These are phyloP conservation scores for Amphipyra berbera DNA, from an alignment of 2,888 invertebrate genomes.

Conservation along the genomic window DNA sequence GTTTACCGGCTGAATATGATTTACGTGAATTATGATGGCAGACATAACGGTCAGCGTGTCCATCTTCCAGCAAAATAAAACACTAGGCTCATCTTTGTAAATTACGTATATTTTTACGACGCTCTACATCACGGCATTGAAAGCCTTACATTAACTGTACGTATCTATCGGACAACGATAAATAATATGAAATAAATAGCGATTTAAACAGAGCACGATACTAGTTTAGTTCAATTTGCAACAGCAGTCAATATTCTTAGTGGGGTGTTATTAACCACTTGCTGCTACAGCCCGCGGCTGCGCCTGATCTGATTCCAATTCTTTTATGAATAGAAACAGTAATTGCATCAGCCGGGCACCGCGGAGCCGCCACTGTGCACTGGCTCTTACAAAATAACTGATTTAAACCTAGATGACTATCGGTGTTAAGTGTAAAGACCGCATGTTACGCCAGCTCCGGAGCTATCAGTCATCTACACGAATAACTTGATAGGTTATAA, in stretches of 20 bases:
- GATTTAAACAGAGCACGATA: conserved; percentile 80
- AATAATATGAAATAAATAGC: conserved; percentile 76
- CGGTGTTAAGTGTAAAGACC: conserved; percentile 72
- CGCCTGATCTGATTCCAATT: conserved; percentile 82
- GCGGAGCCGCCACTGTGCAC: conserved; percentile 62
- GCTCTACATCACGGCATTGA: conserved; percentile 58
- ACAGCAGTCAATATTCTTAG: conserved; percentile 82
- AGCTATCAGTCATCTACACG: conserved; percentile 74
- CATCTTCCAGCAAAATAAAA: conserved; percentile 58
- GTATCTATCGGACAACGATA: conserved; percentile 64
- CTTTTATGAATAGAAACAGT: conserved; percentile 85
- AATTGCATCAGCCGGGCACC: conserved; percentile 78
- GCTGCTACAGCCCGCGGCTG: conserved; percentile 78
- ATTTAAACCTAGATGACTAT: conserved; percentile 80
- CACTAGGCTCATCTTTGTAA: conserved; percentile 51
- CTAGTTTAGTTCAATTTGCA: conserved; percentile 85
- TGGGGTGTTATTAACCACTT: conserved; percentile 85
- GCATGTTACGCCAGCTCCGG: conserved; percentile 66
- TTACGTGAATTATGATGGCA: conserved; percentile 72
- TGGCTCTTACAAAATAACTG: conserved; percentile 78
- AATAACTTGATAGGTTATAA: conserved; percentile 60
- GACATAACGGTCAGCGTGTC: conserved; percentile 65
- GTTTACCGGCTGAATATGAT: conserved; percentile 66
- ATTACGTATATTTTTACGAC: conserved; percentile 60
- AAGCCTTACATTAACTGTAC: conserved; percentile 60